Evolutionary conservation across 2,888 invertebrate genomes (phyloP).

Genomic region (Trichogramma evanescens): DNA sequence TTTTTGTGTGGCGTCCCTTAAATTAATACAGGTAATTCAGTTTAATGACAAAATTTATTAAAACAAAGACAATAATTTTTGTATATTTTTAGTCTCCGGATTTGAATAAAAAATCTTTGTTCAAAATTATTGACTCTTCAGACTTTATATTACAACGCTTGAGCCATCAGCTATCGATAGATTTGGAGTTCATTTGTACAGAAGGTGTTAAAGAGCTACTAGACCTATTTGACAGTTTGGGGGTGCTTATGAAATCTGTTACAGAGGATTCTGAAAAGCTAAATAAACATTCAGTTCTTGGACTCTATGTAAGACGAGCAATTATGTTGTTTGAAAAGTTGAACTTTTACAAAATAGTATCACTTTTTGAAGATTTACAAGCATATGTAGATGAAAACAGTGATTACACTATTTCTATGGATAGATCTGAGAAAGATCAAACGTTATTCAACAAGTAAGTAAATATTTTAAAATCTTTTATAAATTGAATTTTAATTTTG

Average conservation of each 20-base stretch:
- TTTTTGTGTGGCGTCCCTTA: slow-evolving; percentile 73
- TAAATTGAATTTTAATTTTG: background rate
- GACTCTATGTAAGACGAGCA: slow-evolving; percentile 75
- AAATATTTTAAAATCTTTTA: background rate
- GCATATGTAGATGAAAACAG: slow-evolving; percentile 14
- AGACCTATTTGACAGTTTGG: slow-evolving; percentile 59
- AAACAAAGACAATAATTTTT: slow-evolving; percentile 4
- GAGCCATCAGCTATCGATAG: slow-evolving; percentile 55
- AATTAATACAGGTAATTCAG: slow-evolving; percentile 63
- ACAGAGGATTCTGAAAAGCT: slow-evolving; percentile 36
- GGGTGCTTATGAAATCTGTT: slow-evolving; percentile 55
- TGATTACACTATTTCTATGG: slow-evolving; percentile 19
- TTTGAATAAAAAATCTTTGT: slow-evolving; percentile 63
- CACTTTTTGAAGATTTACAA: slow-evolving; percentile 63
- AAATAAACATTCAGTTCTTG: slow-evolving; percentile 51
- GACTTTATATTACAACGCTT: slow-evolving; percentile 56
- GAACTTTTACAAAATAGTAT: slow-evolving; percentile 74
- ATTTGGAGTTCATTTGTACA: slow-evolving; percentile 54
- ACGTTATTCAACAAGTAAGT: slow-evolving; percentile 25
- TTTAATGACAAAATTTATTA: slow-evolving; percentile 7
- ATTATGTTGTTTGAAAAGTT: slow-evolving; percentile 75
- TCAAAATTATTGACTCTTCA: slow-evolving; percentile 58
- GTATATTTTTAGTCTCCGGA: slow-evolving; percentile 59
- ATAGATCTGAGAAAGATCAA: slow-evolving; percentile 19
- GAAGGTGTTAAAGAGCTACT: slow-evolving; percentile 54